These are phyloP conservation scores for Trachymyrmex cornetzi DNA, from an alignment of 1,140 invertebrate species.

Conservation along the genomic window DNA sequence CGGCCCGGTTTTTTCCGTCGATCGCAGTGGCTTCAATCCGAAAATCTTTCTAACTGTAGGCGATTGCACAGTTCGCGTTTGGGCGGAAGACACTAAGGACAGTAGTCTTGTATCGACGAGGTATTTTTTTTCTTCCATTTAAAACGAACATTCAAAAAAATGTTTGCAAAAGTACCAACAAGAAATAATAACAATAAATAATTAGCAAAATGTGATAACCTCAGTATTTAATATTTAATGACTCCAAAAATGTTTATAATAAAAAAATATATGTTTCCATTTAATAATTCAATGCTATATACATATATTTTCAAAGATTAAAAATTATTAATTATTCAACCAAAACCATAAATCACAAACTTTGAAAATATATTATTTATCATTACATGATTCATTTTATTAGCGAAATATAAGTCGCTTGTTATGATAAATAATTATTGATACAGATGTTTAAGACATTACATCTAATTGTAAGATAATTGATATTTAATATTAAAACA, in stretches of 20 bases:
- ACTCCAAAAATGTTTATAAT: neutral
- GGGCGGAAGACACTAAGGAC: constrained; percentile 96
- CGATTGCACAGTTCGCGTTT: constrained; percentile 94
- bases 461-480: neutral
- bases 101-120: constrained; percentile 94
- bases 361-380: neutral
- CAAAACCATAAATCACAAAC: neutral
- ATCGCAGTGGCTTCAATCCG: constrained; percentile 94
- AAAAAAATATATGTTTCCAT: neutral
- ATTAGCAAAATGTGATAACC: neutral
- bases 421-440: neutral
- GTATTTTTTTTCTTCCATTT: constrained; percentile 53
- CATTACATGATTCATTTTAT: neutral
- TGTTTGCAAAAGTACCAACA: neutral
- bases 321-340: neutral
- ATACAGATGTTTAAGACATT: neutral
- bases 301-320: neutral
- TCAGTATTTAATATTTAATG: neutral
- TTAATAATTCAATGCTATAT: too few species aligned
- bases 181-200: neutral
- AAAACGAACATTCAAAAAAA: neutral
- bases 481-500: constrained; percentile 15
- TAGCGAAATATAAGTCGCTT: neutral
- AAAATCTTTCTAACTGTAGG: constrained; percentile 96
- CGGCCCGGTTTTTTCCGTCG: constrained; percentile 93